Percentiles rank a stretch among this genome's conserved stretches.
Evolutionary conservation across 2,113 vertebrate genomes (phyloP).

Genomic region (Scalopus aquaticus): DNA sequence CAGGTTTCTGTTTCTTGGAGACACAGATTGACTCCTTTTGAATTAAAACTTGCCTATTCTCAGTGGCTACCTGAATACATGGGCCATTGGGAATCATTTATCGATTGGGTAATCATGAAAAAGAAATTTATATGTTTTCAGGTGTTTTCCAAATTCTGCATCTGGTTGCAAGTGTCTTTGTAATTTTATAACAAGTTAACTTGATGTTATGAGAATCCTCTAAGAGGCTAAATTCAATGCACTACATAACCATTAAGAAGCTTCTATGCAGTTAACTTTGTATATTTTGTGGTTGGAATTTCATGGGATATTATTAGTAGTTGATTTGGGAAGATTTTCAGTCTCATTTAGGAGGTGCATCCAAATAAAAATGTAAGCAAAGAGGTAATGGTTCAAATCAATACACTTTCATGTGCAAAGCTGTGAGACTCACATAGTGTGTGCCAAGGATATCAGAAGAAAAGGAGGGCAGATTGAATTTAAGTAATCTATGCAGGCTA

Average conservation of each 20-base stretch:
- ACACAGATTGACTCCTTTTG: not conserved
- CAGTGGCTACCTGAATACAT: not conserved
- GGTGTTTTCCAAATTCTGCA: not conserved
- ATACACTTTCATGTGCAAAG: not conserved
- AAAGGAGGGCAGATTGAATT: not conserved
- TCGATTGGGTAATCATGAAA: not conserved
- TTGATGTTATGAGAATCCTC: not conserved
- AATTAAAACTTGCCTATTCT: not conserved
- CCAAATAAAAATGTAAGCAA: constrained; percentile 4
- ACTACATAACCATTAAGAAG: not conserved
- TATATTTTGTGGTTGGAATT: not conserved
- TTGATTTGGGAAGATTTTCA: not conserved
- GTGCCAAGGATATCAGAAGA: not conserved
- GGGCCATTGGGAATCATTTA: not conserved
- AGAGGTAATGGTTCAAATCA: not conserved
- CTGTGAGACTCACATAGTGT: not conserved
- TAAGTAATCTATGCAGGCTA: not conserved
- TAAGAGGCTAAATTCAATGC: not conserved
- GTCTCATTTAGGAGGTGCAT: constrained; percentile 7
- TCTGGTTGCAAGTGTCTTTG: not conserved
- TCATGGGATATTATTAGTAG: not conserved
- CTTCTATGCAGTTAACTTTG: not conserved
- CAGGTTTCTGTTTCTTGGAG: not conserved
- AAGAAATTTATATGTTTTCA: not conserved
- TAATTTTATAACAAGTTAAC: not conserved